Evolutionary conservation across 2,888 invertebrate genomes (phyloP).

Genomic region (Petrolisthes cinctipes): DNA sequence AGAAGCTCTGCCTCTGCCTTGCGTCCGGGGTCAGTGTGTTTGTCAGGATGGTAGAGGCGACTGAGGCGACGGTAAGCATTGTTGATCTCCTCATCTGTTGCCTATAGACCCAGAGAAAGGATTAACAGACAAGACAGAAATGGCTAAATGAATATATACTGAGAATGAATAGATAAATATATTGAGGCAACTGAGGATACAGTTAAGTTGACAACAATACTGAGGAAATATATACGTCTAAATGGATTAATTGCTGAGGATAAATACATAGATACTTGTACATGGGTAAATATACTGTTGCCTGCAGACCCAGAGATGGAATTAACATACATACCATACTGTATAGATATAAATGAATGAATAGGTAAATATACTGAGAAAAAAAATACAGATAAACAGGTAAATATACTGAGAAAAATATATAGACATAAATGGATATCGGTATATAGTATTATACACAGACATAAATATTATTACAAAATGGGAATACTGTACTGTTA

Average conservation of each 20-base stretch:
- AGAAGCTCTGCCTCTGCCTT: slow-evolving; percentile 91
- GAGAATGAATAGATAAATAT: not conserved
- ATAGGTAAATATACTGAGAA: not conserved
- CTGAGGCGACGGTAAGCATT: slow-evolving; percentile 92
- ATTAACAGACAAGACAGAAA: slow-evolving; percentile 17
- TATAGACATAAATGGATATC: too few species aligned
- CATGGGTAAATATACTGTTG: too few species aligned
- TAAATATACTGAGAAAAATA: too few species aligned
- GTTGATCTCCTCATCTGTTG: slow-evolving; percentile 90
- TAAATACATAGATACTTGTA: too few species aligned
- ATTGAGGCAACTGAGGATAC: not conserved
- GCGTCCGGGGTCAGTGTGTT: slow-evolving; percentile 85
- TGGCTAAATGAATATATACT: not conserved
- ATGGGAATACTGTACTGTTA: too few species aligned
- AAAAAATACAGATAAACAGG: not conserved
- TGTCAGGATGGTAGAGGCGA: slow-evolving; percentile 95
- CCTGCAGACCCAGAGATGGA: too few species aligned
- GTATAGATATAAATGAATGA: not conserved
- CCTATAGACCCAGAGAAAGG: slow-evolving; percentile 76
- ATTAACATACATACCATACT: too few species aligned
- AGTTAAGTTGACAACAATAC: too few species aligned
- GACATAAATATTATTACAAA: too few species aligned
- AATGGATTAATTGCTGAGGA: too few species aligned
- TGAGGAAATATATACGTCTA: too few species aligned
- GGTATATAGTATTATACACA: too few species aligned